phyloP scores from a whole-genome alignment of 2,113 vertebrate species.

The Microtus pennsylvanicus region DNA sequence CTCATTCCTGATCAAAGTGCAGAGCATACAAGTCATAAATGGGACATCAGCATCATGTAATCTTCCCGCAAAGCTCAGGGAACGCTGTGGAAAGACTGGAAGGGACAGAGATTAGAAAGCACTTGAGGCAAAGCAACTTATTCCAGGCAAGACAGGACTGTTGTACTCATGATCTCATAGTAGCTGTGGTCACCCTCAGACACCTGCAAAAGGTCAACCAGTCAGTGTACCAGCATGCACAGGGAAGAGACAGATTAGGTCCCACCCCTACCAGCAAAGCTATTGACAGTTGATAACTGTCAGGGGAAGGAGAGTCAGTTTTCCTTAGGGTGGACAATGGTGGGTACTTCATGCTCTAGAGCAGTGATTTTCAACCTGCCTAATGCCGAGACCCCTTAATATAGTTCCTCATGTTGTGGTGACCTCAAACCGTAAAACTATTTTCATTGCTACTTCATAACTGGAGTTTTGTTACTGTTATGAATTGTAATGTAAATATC shows the following conservation, averaged over 20 bases:
- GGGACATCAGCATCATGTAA: background rate
- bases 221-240: too few relatives aligned
- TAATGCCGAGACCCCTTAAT: too few relatives aligned
- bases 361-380: background rate
- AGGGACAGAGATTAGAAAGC: background rate
- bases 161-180: background rate
- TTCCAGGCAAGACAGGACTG: background rate
- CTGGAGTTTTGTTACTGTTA: too few relatives aligned
- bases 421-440: too few relatives aligned
- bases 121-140: background rate
- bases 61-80: too few relatives aligned
- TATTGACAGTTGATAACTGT: background rate
- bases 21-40: background rate
- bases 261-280: background rate
- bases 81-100: background rate
- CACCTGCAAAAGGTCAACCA: background rate
- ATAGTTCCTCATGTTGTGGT: too few relatives aligned
- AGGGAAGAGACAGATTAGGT: background rate
- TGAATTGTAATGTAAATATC: too few relatives aligned
- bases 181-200: background rate
- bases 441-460: too few relatives aligned
- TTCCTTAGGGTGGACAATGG: background rate
- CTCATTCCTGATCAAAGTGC: background rate
- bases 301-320: background rate
- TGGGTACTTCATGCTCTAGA: background rate